Base-by-base conservation (phyloP, 2,797 vertebrate species). In the Chloroceryle inda region DNA sequence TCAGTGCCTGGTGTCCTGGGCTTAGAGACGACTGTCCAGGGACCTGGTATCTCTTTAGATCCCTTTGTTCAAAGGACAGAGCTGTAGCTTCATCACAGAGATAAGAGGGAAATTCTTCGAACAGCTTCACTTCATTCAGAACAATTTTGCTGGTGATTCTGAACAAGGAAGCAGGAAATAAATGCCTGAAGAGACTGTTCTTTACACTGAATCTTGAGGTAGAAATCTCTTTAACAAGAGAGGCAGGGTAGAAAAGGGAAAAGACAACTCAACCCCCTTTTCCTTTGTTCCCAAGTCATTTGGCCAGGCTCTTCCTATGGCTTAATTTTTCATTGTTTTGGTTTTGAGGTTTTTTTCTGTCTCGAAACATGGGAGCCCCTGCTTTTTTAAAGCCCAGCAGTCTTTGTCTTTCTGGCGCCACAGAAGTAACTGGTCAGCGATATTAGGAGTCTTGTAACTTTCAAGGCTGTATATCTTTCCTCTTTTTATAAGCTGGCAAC, bases 401-500 rank as follows among this genome's bases (percentile, higher is more conserved):
- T 85, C 11, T 53, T 40, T 69, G 83, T 77, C 63, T 95, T 82
- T 78, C 82, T 77, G 83, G 90, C 5, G 3, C 91, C 83, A 52
- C 52, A 69, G 83, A 86, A 92, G 35, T 95, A 90, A 85, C 64
- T 95, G 85, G 77, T 66, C 5, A 11, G 80, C 84, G 88, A 88
- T 94, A 85, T 42, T 74, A 42, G 61, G 40, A 90, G 49, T 21
- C 83, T 63, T 64, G 35, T 92, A 92, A 95, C 77, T 82, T 88
- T 35, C 44, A 71, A 85, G 62, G 68, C 72, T 89, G 45, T 91
- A 33, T 92, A 72, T 96, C 77, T 96, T 95, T 90, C n/a, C 45
- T 85, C 22, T 94, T 96, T 47, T 95, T 95, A 93, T 93, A 96
- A 91, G 90, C 74, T 96, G 92, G 89, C 75, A 95, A 85, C 56